These are phyloP conservation scores for Argyrosomus japonicus DNA, from an alignment of 2,113 vertebrate genomes.

Conservation along the genomic window DNA sequence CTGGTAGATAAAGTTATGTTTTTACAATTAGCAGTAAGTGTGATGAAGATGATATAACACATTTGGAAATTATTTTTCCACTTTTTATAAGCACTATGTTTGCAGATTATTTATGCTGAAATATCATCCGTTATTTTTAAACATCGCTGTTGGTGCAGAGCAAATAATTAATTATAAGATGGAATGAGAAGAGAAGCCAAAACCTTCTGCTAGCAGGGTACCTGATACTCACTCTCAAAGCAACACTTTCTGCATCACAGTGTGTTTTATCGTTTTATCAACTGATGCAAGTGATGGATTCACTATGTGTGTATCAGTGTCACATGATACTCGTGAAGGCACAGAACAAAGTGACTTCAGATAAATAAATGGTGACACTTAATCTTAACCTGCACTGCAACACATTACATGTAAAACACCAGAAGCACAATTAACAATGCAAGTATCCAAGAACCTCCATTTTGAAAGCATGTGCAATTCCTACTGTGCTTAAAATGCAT, in stretches of 20 bases:
- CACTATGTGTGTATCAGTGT: conserved; percentile 20
- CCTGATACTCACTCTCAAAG: conserved; percentile 13
- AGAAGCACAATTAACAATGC: not conserved
- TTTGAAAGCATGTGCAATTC: not conserved
- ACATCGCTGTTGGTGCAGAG: not conserved
- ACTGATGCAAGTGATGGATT: conserved; percentile 15
- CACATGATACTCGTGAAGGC: not conserved
- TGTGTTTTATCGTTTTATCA: conserved; percentile 14
- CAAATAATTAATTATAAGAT: conserved; percentile 5
- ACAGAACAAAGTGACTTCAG: not conserved
- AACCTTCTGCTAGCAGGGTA: not conserved
- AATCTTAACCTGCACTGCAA: not conserved
- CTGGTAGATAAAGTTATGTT: not conserved
- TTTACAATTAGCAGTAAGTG: not conserved
- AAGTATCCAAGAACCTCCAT: not conserved
- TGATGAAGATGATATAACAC: not conserved
- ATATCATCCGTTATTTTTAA: not conserved
- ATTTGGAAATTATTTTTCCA: not conserved
- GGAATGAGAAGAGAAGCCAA: conserved; percentile 3
- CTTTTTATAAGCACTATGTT: not conserved
- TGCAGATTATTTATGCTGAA: not conserved
- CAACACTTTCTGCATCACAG: conserved; percentile 28
- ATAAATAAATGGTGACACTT: conserved; percentile 16
- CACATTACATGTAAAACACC: not conserved
- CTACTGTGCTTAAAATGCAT: not conserved